A percentile compares a stretch with the other conserved stretches of the same genome.
Evolutionary conservation across 2,888 invertebrate species (phyloP).

Genomic region (Leptopilina syphax): DNA sequence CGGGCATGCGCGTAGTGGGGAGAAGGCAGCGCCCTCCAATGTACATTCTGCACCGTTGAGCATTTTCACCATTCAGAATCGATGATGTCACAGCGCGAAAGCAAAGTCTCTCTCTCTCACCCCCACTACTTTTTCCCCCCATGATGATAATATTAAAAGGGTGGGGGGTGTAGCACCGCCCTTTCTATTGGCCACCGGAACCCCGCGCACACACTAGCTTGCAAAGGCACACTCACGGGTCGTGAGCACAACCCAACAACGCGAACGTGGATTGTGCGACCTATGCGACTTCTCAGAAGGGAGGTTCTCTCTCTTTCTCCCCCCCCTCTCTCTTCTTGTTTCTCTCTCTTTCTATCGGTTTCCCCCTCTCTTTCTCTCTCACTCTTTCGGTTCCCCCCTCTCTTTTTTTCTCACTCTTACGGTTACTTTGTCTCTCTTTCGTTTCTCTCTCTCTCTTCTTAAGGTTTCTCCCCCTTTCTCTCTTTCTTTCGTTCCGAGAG

Average conservation of each 20-base stretch:
- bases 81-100: conserved; percentile 73
- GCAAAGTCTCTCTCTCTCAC: conserved; percentile 45
- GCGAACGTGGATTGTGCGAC: conserved; percentile 55
- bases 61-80: conserved; percentile 77
- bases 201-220: conserved; percentile 58
- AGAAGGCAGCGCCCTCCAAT: conserved; percentile 73
- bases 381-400: too few species aligned
- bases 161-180: conserved; percentile 18
- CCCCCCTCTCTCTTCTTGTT: not conserved
- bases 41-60: conserved; percentile 76
- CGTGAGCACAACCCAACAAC: conserved; percentile 65
- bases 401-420: too few species aligned
- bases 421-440: too few species aligned
- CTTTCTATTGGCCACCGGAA: conserved; percentile 64
- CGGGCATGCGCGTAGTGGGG: conserved; percentile 58
- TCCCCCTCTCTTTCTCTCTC: too few species aligned
- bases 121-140: conserved; percentile 56
- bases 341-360: too few species aligned
- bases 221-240: conserved; percentile 49
- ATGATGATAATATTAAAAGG: not conserved
- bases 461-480: too few species aligned
- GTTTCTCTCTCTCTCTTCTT: too few species aligned
- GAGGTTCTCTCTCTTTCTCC: conserved; percentile 45
- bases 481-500: too few species aligned
- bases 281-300: conserved; percentile 53